A percentile compares a stretch with the other conserved stretches of the same genome.
Conservation (phyloP, 2,888 invertebrate genomes). For the Noctua janthe region DNA sequence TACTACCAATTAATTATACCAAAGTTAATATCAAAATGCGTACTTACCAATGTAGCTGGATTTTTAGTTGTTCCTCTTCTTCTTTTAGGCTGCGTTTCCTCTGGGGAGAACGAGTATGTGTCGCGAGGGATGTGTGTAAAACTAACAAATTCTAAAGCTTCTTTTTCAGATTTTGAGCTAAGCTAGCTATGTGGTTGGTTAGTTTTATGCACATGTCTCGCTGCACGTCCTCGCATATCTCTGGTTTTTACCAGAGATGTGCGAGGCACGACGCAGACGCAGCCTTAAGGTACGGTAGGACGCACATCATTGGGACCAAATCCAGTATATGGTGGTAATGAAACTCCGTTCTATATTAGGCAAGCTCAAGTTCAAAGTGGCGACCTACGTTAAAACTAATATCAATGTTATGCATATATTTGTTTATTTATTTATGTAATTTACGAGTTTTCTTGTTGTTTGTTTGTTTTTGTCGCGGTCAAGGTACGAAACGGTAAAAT, state of each 20-base stretch:
- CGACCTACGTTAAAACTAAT: neutral
- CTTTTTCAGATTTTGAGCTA: too few relatives aligned
- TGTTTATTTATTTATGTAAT: slow-evolving; percentile 31
- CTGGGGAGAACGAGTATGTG: too few relatives aligned
- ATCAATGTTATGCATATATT: slow-evolving; percentile 1
- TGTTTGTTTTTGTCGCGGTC: slow-evolving; percentile 12
- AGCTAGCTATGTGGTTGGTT: too few relatives aligned
- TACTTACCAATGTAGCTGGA: neutral
- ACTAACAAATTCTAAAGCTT: too few relatives aligned
- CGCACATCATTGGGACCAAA: neutral
- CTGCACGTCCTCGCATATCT: too few relatives aligned
- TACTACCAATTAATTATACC: neutral
- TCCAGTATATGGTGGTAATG: neutral
- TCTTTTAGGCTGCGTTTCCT: neutral
- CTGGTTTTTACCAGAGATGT: too few relatives aligned
- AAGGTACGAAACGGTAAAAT: neutral
- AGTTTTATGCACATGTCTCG: too few relatives aligned
- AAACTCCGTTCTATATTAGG: neutral
- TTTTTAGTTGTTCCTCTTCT: neutral
- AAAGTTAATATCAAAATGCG: neutral
- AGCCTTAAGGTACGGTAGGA: neutral
- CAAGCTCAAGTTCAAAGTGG: neutral
- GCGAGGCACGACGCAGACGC: too few relatives aligned
- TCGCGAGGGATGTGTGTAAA: too few relatives aligned
- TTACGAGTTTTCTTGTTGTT: slow-evolving; percentile 8